These are phyloP conservation scores for Dasypolia templi DNA, from an alignment of 2,888 invertebrate species.

Conservation along the genomic window DNA sequence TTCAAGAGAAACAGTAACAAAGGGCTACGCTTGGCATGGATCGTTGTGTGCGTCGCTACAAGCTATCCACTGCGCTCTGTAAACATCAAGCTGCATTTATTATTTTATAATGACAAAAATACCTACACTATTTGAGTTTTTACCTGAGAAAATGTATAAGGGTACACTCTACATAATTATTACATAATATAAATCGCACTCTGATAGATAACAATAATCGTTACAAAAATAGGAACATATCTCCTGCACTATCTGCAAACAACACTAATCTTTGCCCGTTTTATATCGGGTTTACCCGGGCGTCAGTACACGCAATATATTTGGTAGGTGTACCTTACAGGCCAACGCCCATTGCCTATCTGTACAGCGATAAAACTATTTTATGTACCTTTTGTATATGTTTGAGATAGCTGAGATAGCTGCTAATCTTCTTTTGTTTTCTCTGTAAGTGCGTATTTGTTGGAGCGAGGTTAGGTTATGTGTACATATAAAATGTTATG, in stretches of 20 bases:
- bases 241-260: conserved; percentile 19
- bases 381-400: conserved; percentile 69
- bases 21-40: conserved; percentile 74
- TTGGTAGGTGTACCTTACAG: conserved; percentile 76
- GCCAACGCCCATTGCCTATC: conserved; percentile 73
- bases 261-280: conserved; percentile 66
- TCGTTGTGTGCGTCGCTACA: conserved; percentile 63
- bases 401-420: conserved; percentile 48
- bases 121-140: no score
- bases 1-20: conserved; percentile 72
- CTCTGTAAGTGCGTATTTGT: conserved; percentile 37
- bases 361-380: conserved; percentile 74
- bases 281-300: conserved; percentile 78
- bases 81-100: conserved; percentile 67
- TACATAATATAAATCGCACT: not conserved
- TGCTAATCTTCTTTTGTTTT: conserved; percentile 61
- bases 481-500: conserved; percentile 25
- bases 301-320: conserved; percentile 80
- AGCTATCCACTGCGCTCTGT: conserved; percentile 65
- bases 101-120: no score
- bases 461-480: conserved; percentile 17
- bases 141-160: no score
- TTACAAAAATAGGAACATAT: not conserved
- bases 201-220: no score
- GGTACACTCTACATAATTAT: no score